These are phyloP conservation scores for Sinocyclocheilus anophthalmus DNA, from an alignment of 2,113 vertebrate genomes.

Conservation along the genomic window DNA sequence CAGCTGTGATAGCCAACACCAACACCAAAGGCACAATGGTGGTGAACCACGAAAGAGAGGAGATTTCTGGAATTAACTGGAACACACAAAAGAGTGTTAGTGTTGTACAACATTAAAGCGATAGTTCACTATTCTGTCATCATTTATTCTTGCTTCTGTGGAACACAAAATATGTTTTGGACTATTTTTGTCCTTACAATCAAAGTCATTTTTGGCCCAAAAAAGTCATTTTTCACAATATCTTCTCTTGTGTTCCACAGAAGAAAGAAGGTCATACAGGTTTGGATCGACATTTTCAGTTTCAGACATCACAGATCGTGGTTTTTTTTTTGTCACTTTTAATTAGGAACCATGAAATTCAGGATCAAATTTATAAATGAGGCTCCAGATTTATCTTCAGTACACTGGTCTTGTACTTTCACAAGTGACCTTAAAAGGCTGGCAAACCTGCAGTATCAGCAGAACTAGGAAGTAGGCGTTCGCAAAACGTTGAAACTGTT, in stretches of 20 bases:
- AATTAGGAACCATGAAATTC: background rate
- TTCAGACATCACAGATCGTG: background rate
- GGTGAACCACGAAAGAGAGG: slow-evolving; percentile 81
- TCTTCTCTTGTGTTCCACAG: background rate
- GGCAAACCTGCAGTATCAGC: slow-evolving; percentile 70
- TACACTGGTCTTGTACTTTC: background rate
- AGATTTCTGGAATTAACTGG: slow-evolving; percentile 79
- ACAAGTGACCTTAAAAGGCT: background rate
- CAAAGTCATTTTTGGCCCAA: background rate
- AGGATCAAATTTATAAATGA: background rate
- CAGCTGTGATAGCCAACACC: slow-evolving; percentile 78
- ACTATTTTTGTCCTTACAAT: background rate
- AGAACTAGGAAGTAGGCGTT: slow-evolving; percentile 77
- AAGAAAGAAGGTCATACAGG: background rate
- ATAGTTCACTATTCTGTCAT: background rate
- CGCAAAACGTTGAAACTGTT: slow-evolving; percentile 81
- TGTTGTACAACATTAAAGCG: background rate
- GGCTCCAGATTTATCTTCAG: background rate
- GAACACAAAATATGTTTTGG: background rate
- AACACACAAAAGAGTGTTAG: background rate
- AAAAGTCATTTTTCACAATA: background rate
- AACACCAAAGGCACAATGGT: slow-evolving; percentile 80
- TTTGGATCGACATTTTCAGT: background rate
- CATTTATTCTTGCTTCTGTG: background rate
- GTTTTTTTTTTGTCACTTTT: background rate